Base-by-base conservation (phyloP, 2,113 vertebrate genomes). In the Noturus placidus region DNA sequence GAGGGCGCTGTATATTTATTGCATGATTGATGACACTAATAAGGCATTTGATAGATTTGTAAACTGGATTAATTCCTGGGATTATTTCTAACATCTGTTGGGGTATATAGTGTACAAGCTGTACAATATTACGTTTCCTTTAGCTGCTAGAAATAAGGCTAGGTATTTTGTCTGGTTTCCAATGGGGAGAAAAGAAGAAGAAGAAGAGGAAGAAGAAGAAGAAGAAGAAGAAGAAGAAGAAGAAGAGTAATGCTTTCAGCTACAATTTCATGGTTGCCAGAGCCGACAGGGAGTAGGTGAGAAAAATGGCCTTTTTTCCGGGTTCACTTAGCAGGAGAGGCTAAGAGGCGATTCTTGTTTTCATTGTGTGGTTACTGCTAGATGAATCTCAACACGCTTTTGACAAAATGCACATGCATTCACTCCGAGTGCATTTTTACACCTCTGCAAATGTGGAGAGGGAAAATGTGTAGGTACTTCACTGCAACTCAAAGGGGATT, bases 201-300 rank as follows among this genome's bases (percentile, higher is more conserved):
- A 83, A 81, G 15, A 90, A 87, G 82, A 90, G 89, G 27, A 83
- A 86, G 19, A 89, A 88, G 82, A 90, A 88, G 42, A 84, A 87
- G 30, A 86, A 77, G 25, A 9, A 27, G 35, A 80, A 86, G 15
- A 90, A 87, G 82, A 90, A 90, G n/a, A 83, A 87, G 20, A 89
- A 88, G 82, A 90, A 88, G 42, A 84, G 85, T 30, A 86, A 81
- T 85, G 90, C 93, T 94, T 87, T 88, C 88, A 93, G 94, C 93
- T 91, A 93, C 93, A 94, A 94, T 95, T 94, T 95, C 93, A 95
- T 93, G 94, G 92, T 91, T 90, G 92, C 92, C 93, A 90, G 92
- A 92, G 90, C 92, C 90, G 87, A 86, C 83, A 85, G 88, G 87
- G 89, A 85, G 91, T 90, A 91, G 92, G 91, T 94, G 92, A 92